These are phyloP conservation scores for Polydrusus cervinus DNA, from an alignment of 2,888 invertebrate species.

Conservation along the genomic window DNA sequence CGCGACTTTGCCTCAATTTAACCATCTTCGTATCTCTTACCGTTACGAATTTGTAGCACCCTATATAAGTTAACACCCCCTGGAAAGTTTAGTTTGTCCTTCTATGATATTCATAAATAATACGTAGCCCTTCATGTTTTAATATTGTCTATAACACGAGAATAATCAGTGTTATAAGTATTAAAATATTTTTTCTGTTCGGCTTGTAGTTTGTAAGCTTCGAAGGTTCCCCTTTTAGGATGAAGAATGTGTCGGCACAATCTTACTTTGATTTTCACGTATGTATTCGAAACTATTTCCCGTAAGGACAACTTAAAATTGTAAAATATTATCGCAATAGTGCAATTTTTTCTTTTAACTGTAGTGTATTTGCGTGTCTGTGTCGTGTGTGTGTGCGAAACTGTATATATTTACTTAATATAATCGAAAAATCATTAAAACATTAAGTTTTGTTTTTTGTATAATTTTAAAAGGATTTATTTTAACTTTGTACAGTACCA, in stretches of 20 bases:
- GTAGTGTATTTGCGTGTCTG: slow-evolving; percentile 52
- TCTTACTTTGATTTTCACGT: slow-evolving; percentile 61
- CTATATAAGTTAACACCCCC: too few species aligned
- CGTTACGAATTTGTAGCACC: too few species aligned
- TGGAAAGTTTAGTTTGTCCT: too few species aligned
- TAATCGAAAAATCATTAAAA: slow-evolving; percentile 23
- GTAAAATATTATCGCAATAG: slow-evolving; percentile 70
- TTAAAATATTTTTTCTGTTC: slow-evolving; percentile 15
- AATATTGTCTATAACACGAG: neutral
- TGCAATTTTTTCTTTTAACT: slow-evolving; percentile 61
- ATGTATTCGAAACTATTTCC: slow-evolving; percentile 61
- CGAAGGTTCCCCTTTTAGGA: slow-evolving; percentile 37
- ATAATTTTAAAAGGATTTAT: slow-evolving; percentile 24
- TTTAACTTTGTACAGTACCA: slow-evolving; percentile 17
- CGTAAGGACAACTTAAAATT: slow-evolving; percentile 55
- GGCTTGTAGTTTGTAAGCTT: slow-evolving; percentile 23
- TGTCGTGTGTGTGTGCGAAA: slow-evolving; percentile 57
- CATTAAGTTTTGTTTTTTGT: slow-evolving; percentile 18
- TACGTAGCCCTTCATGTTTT: slow-evolving; percentile 10
- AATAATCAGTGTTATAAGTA: neutral
- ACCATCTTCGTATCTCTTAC: too few species aligned
- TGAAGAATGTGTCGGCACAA: slow-evolving; percentile 49
- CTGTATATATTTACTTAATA: slow-evolving; percentile 52
- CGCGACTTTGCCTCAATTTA: too few species aligned
- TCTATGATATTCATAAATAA: neutral